Conservation (phyloP, 2,113 vertebrate species). For the Rousettus leschenaultii region DNA sequence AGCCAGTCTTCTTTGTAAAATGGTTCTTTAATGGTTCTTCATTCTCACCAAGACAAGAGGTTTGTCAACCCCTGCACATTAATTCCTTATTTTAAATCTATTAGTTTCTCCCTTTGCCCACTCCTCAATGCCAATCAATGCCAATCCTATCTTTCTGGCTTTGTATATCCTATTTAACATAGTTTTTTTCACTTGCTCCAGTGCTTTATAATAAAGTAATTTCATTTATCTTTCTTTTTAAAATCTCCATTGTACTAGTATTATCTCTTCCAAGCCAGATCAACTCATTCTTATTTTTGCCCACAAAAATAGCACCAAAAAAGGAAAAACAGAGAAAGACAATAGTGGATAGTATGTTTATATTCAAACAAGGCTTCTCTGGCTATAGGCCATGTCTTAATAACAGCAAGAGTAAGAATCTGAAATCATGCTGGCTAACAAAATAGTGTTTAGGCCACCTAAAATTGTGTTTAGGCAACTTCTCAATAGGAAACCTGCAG, state of each 20-base stretch:
- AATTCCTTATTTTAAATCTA: slow-evolving; percentile 16
- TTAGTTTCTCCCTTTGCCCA: not conserved
- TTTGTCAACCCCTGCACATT: not conserved
- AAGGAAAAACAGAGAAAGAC: not conserved
- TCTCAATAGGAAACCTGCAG: not conserved
- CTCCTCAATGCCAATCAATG: not conserved
- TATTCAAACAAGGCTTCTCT: not conserved
- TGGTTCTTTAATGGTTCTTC: not conserved
- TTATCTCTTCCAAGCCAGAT: not conserved
- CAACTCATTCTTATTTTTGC: not conserved
- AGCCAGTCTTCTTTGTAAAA: slow-evolving; percentile 15
- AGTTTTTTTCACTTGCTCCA: slow-evolving; percentile 1
- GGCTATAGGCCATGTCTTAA: not conserved
- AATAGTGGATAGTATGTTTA: not conserved
- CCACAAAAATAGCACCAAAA: not conserved
- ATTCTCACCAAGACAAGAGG: not conserved
- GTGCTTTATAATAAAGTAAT: slow-evolving; percentile 11
- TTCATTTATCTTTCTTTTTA: not conserved
- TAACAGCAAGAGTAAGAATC: not conserved
- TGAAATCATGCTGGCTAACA: not conserved
- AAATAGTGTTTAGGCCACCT: not conserved
- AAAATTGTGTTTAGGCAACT: not conserved
- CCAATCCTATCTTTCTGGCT: slow-evolving; percentile 6
- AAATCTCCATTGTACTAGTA: not conserved
- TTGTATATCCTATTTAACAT: not conserved